Evolutionary conservation across 1,140 invertebrate genomes (phyloP).

Genomic region (Drosophila hydei): DNA sequence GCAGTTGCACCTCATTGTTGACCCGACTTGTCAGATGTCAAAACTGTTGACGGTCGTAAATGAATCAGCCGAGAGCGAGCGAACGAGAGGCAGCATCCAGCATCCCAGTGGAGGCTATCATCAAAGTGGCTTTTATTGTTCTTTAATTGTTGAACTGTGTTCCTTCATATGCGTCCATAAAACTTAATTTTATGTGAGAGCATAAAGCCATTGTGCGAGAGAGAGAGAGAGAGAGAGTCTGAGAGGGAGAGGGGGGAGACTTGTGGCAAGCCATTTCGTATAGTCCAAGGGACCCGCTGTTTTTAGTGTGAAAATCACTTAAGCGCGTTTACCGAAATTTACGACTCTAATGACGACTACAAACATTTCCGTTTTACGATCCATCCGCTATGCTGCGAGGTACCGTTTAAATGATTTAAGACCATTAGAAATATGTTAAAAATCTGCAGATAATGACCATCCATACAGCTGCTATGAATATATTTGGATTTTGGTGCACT

Average conservation of each 20-base stretch:
- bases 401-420: slow-evolving; percentile 60
- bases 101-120: slow-evolving; percentile 32
- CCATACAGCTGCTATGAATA: neutral
- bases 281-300: slow-evolving; percentile 63
- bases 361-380: slow-evolving; percentile 67
- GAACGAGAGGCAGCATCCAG: neutral
- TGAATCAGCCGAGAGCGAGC: slow-evolving; percentile 16
- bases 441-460: too few species aligned
- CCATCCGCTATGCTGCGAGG: slow-evolving; percentile 13
- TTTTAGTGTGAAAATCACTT: slow-evolving; percentile 79
- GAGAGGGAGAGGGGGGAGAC: neutral
- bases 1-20: slow-evolving; percentile 44
- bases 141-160: slow-evolving; percentile 79
- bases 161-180: slow-evolving; percentile 59
- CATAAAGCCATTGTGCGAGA: slow-evolving; percentile 26
- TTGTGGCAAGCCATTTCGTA: slow-evolving; percentile 32
- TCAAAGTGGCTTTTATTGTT: slow-evolving; percentile 73
- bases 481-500: too few species aligned
- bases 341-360: slow-evolving; percentile 57
- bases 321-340: slow-evolving; percentile 73
- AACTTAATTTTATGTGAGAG: slow-evolving; percentile 69
- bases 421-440: slow-evolving; percentile 24
- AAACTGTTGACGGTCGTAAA: slow-evolving; percentile 70
- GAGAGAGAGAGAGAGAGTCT: neutral
- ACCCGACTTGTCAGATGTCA: slow-evolving; percentile 65